These are phyloP conservation scores for Campylorhamphus procurvoides DNA, from an alignment of 2,113 vertebrate species.

Conservation along the genomic window DNA sequence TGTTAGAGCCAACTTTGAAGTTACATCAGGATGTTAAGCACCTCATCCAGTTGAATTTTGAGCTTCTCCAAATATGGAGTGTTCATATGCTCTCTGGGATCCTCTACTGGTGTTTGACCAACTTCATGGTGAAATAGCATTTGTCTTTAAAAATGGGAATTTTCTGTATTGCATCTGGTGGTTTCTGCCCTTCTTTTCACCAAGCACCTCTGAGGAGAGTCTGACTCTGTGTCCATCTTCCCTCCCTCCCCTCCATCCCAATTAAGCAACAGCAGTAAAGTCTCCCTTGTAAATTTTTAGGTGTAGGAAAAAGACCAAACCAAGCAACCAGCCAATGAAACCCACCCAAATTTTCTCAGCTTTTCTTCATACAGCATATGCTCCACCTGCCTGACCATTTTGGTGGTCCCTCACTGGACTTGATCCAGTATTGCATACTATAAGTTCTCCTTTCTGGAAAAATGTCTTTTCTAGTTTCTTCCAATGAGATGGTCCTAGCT, in stretches of 20 bases:
- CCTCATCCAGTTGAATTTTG: neutral
- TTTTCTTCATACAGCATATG: neutral
- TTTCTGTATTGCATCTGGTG: neutral
- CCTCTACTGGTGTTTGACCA: neutral
- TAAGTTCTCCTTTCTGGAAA: neutral
- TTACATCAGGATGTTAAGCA: neutral
- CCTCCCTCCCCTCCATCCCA: neutral
- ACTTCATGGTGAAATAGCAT: neutral
- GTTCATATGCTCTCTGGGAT: rapidly evolving
- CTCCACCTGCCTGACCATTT: neutral
- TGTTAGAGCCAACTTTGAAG: neutral
- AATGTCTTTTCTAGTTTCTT: neutral
- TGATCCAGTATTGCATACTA: neutral
- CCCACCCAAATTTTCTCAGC: neutral
- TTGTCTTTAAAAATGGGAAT: neutral
- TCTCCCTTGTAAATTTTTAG: neutral
- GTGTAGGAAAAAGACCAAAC: neutral
- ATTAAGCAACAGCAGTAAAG: neutral
- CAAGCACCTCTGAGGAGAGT: neutral
- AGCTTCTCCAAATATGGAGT: neutral
- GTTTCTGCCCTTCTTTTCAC: neutral
- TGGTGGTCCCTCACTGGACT: neutral
- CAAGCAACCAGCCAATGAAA: neutral
- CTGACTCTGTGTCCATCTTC: neutral
- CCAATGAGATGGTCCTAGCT: neutral